These are phyloP conservation scores for Cuculus canorus DNA, from an alignment of 2,797 vertebrate genomes.

Conservation along the genomic window DNA sequence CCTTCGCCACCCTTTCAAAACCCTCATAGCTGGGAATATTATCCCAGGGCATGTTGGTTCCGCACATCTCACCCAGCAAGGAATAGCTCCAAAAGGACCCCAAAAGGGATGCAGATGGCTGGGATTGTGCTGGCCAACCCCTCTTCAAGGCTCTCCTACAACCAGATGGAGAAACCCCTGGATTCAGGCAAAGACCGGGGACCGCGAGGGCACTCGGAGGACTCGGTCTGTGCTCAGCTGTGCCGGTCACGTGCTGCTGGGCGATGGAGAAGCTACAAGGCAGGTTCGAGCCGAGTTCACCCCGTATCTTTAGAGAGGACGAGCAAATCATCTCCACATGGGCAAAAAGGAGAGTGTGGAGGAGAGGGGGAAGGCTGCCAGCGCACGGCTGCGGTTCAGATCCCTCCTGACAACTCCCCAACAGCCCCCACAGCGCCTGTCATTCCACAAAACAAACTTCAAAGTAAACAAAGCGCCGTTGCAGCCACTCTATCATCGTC, in stretches of 20 bases:
- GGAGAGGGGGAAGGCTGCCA: slow-evolving; percentile 11
- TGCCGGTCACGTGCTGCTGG: background rate
- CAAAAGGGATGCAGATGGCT: rapidly evolving
- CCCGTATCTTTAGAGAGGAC: background rate
- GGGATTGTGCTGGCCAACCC: too few species aligned
- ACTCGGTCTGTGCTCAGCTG: background rate
- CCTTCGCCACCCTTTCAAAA: background rate
- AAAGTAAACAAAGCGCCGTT: slow-evolving; percentile 8
- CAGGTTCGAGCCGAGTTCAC: slow-evolving; percentile 30
- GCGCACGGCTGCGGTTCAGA: background rate
- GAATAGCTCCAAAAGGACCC: background rate
- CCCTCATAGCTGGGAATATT: background rate
- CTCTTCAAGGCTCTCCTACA: background rate
- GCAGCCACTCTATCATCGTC: background rate
- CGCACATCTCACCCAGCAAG: background rate
- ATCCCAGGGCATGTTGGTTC: background rate
- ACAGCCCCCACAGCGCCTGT: slow-evolving; percentile 5
- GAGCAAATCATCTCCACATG: slow-evolving; percentile 35
- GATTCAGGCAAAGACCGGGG: background rate
- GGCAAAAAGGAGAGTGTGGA: background rate
- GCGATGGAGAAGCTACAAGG: background rate
- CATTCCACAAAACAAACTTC: slow-evolving; percentile 26
- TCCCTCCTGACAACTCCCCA: background rate
- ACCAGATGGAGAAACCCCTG: background rate
- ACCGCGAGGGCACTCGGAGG: background rate